These are phyloP conservation scores for Aegithalos caudatus DNA, from an alignment of 2,113 vertebrate genomes.

Conservation along the genomic window DNA sequence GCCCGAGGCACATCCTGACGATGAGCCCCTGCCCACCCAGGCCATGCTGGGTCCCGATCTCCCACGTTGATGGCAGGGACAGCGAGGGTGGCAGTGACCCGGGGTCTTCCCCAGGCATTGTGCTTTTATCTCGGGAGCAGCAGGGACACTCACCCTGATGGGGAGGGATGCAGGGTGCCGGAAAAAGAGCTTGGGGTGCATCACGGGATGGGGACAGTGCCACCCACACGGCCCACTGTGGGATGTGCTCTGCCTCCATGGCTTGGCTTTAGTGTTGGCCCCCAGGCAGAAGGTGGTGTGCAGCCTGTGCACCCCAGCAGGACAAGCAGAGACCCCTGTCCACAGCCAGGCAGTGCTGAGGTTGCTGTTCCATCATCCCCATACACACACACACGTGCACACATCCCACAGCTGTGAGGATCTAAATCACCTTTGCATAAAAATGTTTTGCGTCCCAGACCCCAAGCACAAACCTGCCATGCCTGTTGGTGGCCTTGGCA, in stretches of 20 bases:
- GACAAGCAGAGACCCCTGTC: not conserved
- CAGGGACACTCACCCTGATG: not conserved
- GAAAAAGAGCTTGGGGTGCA: fast-evolving
- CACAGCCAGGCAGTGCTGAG: not conserved
- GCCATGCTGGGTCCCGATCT: not conserved
- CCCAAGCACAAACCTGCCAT: not conserved
- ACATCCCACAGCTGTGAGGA: not conserved
- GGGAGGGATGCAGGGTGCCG: not conserved
- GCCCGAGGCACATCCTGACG: conserved; percentile 37
- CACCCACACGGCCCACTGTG: not conserved
- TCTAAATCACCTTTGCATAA: not conserved
- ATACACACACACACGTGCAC: fast-evolving
- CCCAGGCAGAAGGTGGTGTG: not conserved
- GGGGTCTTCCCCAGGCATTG: not conserved
- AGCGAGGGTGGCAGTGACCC: not conserved
- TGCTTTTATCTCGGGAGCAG: not conserved
- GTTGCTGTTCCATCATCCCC: not conserved
- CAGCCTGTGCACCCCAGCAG: not conserved
- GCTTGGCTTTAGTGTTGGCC: not conserved
- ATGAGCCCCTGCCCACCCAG: conserved; percentile 30
- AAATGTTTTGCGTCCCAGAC: not conserved
- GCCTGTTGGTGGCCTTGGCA: not conserved
- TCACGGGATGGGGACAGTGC: not conserved
- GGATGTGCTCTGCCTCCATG: not conserved
- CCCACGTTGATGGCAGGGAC: not conserved